phyloP scores from a whole-genome alignment of 2,113 vertebrate genomes.

The Halichoerus grypus region DNA sequence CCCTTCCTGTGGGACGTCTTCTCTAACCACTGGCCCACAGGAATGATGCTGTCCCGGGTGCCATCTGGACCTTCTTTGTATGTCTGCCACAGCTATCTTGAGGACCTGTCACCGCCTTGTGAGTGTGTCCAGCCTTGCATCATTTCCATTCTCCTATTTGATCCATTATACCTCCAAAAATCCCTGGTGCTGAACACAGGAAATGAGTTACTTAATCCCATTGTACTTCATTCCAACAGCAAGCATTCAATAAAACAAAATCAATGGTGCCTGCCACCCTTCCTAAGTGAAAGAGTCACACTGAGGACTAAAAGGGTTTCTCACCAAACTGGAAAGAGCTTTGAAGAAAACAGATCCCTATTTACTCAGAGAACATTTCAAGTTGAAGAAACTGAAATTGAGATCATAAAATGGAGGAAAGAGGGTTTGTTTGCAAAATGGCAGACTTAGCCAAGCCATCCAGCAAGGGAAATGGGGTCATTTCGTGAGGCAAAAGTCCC shows the following conservation, averaged over 20 bases:
- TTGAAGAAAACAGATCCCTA: not conserved
- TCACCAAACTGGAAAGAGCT: not conserved
- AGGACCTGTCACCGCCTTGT: not conserved
- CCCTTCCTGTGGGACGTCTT: not conserved
- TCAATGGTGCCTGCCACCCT: not conserved
- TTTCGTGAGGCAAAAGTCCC: not conserved
- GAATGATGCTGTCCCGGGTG: not conserved
- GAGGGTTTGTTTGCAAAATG: not conserved
- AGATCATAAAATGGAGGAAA: not conserved
- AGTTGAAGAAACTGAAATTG: not conserved
- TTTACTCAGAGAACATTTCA: not conserved
- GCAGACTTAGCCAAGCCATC: not conserved
- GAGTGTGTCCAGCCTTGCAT: not conserved
- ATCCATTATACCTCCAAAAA: not conserved
- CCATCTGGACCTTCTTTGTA: not conserved
- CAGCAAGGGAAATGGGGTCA: not conserved
- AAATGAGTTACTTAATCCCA: not conserved
- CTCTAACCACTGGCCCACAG: not conserved
- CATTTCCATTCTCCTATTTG: not conserved
- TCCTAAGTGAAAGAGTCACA: not conserved
- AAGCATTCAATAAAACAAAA: not conserved
- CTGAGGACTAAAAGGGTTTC: not conserved
- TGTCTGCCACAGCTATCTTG: not conserved
- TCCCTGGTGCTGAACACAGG: not conserved
- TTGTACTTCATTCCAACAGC: not conserved